phyloP scores from a whole-genome alignment of 1,140 invertebrate genomes.

The Tetragonula clypearis region DNA sequence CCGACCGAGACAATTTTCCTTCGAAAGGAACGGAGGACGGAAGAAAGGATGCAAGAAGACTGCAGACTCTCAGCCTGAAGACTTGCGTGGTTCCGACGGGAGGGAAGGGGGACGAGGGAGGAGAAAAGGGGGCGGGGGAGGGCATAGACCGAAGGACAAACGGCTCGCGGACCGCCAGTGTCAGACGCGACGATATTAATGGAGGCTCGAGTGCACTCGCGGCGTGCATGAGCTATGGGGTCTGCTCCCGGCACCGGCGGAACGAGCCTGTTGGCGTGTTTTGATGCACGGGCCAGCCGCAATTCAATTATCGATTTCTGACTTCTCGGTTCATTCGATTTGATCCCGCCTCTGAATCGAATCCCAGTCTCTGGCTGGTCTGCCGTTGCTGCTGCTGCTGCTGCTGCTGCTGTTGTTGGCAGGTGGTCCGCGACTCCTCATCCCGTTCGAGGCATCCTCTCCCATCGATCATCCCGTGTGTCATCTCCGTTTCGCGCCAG shows the following conservation, averaged over 20 bases:
- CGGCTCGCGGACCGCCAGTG: conserved; percentile 9
- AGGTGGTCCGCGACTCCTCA: conserved; percentile 5
- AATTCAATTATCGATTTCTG: conserved; percentile 50
- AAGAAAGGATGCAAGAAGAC: background rate
- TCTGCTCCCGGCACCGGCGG: conserved; percentile 28
- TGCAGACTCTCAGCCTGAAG: too few species aligned
- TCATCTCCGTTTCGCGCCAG: background rate
- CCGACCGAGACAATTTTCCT: background rate
- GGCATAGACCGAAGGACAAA: conserved; percentile 5
- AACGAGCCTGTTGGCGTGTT: conserved; percentile 38
- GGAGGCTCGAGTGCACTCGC: conserved; percentile 47
- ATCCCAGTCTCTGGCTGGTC: background rate
- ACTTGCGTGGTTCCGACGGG: background rate
- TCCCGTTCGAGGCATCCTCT: background rate
- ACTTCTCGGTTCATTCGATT: conserved; percentile 38
- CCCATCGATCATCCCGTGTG: conserved; percentile 6
- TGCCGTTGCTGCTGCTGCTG: background rate
- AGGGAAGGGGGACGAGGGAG: background rate
- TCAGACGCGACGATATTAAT: conserved; percentile 50
- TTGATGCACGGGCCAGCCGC: conserved; percentile 44
- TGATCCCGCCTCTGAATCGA: conserved; percentile 27
- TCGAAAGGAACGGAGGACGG: background rate
- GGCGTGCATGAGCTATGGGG: conserved; percentile 42
- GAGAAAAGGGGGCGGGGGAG: background rate
- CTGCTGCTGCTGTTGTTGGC: background rate